phyloP scores from a whole-genome alignment of 2,797 vertebrate genomes.

The Notamacropus eugenii region DNA sequence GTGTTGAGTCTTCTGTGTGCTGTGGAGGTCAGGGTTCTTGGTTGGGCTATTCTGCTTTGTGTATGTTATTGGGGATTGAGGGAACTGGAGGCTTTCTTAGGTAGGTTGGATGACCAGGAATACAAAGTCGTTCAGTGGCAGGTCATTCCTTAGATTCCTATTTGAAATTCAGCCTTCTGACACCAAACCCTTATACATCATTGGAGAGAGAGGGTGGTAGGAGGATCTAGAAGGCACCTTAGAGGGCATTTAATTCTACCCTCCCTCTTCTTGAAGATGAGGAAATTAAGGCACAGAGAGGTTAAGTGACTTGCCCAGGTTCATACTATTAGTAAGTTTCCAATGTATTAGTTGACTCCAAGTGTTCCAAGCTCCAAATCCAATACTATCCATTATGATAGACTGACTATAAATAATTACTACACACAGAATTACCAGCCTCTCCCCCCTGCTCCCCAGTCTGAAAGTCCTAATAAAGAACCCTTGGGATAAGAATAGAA shows the following conservation, averaged over 20 bases:
- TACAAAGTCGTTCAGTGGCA: not conserved
- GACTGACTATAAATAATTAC: not conserved
- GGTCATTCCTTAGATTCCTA: not conserved
- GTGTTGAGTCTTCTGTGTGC: not conserved
- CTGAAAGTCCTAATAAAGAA: not conserved
- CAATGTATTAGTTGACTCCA: not conserved
- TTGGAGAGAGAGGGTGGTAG: not conserved
- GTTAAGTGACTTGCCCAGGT: not conserved
- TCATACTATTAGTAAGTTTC: not conserved
- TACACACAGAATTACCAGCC: not conserved
- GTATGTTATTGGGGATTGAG: not conserved
- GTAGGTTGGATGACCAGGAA: not conserved
- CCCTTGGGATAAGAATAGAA: not conserved
- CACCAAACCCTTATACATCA: not conserved
- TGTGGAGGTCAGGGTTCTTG: not conserved
- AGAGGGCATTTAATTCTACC: not conserved
- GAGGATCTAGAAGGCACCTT: not conserved
- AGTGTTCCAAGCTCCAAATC: not conserved
- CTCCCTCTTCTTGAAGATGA: not conserved
- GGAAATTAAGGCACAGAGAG: not conserved
- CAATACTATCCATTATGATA: not conserved
- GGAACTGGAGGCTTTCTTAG: not conserved
- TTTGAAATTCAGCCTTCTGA: not conserved
- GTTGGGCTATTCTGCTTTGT: not conserved
- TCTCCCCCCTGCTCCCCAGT: not conserved